Base-by-base conservation (phyloP, 2,888 invertebrate species). In the Phrixothrix hirtus region DNA sequence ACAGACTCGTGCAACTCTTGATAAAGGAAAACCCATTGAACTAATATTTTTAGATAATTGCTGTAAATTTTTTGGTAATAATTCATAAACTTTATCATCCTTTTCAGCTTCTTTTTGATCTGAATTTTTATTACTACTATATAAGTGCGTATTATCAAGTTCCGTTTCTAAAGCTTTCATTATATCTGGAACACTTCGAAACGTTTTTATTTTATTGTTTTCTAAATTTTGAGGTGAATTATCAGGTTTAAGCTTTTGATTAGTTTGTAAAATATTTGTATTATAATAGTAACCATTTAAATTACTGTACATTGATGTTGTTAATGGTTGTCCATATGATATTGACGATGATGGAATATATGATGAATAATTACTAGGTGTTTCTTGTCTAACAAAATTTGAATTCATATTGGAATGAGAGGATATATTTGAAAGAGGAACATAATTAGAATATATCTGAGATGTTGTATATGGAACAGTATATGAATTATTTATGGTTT, bases 1-100 rank as follows among this genome's bases (percentile, higher is more conserved):
- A 61, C 88, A 88, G n/a, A 90, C 88, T 64, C 91, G 83, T 2
- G 89, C 86, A 11, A 91, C 92, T 72, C 91, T 83, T 49, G 87
- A 82, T 41, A 89, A 71, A 0, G 91, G 87, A 71, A 95, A 95
- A 1, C 95, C 95, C 95, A 95, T 95, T 54, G 85, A 83, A 66
- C 86, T 85, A 50, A 95, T 85, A 59, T 85, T 85, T 66, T 82
- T 81, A 42, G 88, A 89, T 67, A 91, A 78, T 27, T 78, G 80
- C 72, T 88, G 87, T 46, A 82, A 77, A 41, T 81, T 78, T 7
- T 76, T 71, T 16, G 82, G 75, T 61, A 85, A 73, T 50, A 70
- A 69, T 45, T 63, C 58, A 50, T 73, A 78, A 5, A 76, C 75
- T 9, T 48, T 21, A 7, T 37, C 31, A 5, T 32, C 12, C 27